Conservation (phyloP, 2,888 invertebrate species). For the Electrophaes corylata region DNA sequence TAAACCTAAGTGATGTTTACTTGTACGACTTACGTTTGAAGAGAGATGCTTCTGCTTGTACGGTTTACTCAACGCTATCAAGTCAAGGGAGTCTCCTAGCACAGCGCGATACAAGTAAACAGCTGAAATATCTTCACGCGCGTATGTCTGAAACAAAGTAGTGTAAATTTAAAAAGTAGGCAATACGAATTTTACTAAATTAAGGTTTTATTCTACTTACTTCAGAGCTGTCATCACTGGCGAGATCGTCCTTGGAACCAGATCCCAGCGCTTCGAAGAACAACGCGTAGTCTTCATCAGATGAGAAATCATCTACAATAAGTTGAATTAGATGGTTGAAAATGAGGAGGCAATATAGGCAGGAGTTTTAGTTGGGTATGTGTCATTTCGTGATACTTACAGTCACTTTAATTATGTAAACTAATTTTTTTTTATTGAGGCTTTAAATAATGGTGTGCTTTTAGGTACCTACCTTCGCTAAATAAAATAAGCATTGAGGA, state of each 20-base stretch:
- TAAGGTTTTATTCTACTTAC: constrained; percentile 44
- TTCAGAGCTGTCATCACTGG: constrained; percentile 84
- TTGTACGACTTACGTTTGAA: constrained; percentile 82
- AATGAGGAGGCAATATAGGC: neutral
- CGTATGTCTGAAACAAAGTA: constrained; percentile 50
- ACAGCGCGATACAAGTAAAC: constrained; percentile 88
- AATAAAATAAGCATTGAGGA: too few relatives aligned
- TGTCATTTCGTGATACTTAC: neutral
- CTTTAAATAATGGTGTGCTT: too few relatives aligned
- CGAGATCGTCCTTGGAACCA: constrained; percentile 87
- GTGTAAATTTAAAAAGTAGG: too few relatives aligned
- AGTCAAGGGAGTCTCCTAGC: constrained; percentile 85
- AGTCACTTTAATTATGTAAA: too few relatives aligned
- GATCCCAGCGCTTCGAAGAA: constrained; percentile 93
- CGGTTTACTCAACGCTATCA: constrained; percentile 87
- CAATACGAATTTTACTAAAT: neutral
- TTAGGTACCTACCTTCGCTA: too few relatives aligned
- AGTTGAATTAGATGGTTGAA: neutral
- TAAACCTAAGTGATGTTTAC: too few relatives aligned
- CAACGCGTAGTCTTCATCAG: constrained; percentile 84
- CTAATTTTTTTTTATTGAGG: too few relatives aligned
- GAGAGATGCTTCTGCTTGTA: constrained; percentile 88
- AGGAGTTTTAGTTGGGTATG: neutral
- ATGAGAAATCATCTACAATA: constrained; percentile 86
- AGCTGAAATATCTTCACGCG: constrained; percentile 60